phyloP scores from a whole-genome alignment of 2,888 invertebrate genomes.

The Phalangium opilio region DNA sequence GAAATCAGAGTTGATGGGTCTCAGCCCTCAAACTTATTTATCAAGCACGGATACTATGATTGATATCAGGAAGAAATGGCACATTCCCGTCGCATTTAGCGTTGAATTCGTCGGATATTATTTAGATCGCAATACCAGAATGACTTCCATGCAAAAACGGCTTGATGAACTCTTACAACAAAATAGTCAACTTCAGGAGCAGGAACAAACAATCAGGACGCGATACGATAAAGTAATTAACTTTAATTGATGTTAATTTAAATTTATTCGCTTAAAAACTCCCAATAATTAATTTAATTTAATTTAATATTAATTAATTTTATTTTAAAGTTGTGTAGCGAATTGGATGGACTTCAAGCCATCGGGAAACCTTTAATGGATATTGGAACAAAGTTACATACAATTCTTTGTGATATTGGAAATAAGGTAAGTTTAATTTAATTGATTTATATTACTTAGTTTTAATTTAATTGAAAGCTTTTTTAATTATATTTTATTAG shows the following conservation, averaged over 20 bases:
- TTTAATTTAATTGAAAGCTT: no score
- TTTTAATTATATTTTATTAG: slow-evolving; percentile 13
- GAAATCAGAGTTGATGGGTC: slow-evolving; percentile 80
- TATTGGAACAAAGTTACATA: slow-evolving; percentile 28
- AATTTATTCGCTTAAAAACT: no score
- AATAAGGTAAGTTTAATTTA: slow-evolving; percentile 23
- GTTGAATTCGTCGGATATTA: slow-evolving; percentile 91
- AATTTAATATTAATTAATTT: no score
- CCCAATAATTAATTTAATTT: no score
- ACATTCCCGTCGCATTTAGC: slow-evolving; percentile 81
- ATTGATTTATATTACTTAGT: no score
- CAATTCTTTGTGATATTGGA: slow-evolving; percentile 25
- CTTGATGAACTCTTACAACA: slow-evolving; percentile 56
- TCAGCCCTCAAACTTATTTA: slow-evolving; percentile 38
- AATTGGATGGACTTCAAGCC: no score
- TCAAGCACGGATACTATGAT: slow-evolving; percentile 46
- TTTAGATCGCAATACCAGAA: slow-evolving; percentile 67
- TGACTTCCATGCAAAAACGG: slow-evolving; percentile 58
- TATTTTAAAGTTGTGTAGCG: no score
- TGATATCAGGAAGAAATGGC: slow-evolving; percentile 83
- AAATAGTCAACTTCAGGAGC: slow-evolving; percentile 55
- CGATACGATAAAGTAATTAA: slow-evolving; percentile 55
- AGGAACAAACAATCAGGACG: slow-evolving; percentile 54
- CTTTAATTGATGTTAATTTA: no score
- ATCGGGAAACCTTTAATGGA: slow-evolving; percentile 7